Evolutionary conservation across 2,113 vertebrate genomes (phyloP).

Genomic region (Zapus hudsonius): DNA sequence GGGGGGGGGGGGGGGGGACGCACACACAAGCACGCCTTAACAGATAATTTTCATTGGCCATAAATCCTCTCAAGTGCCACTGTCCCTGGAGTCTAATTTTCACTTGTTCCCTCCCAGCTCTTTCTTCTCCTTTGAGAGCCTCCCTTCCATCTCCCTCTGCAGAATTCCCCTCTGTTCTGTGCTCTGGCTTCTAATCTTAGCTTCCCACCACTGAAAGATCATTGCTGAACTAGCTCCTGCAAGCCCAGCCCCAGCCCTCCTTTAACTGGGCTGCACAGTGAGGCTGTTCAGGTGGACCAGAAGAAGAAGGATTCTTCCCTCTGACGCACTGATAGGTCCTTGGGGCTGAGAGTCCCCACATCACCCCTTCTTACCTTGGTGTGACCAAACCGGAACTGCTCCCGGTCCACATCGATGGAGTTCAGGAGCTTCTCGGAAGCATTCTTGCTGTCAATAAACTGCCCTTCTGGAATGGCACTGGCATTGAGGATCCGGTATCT

Average conservation of each 20-base stretch:
- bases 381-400: constrained; percentile 91
- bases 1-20: too few species aligned
- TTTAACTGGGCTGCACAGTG: neutral
- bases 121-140: neutral
- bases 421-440: constrained; percentile 89
- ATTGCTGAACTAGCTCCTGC: neutral
- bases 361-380: constrained; percentile 86
- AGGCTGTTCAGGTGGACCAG: rapidly evolving
- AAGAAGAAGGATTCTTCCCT: neutral
- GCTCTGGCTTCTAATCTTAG: neutral
- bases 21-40: rapidly evolving
- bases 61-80: neutral
- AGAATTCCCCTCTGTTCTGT: neutral
- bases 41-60: neutral
- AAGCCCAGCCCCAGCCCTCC: neutral
- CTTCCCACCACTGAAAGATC: neutral
- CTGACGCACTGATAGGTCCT: neutral
- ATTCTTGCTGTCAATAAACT: constrained; percentile 90
- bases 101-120: neutral
- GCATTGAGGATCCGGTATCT: constrained; percentile 92
- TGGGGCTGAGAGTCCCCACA: neutral
- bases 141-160: neutral
- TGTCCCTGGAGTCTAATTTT: neutral
- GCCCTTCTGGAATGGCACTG: constrained; percentile 90
- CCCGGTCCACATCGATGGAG: constrained; percentile 90